phyloP scores from a whole-genome alignment of 2,888 invertebrate species.

The Coecobrya sp. region DNA sequence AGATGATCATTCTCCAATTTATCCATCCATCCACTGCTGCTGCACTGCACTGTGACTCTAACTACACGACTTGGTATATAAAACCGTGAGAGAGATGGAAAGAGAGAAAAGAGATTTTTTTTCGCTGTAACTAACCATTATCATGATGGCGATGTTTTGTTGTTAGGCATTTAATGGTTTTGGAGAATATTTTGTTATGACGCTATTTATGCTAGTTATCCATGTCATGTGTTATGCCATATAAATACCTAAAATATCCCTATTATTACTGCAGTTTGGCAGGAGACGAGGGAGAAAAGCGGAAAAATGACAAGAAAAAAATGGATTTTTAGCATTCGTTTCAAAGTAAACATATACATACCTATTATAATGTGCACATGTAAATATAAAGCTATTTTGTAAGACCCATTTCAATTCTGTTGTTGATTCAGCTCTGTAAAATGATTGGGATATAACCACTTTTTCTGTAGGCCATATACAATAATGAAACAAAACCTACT shows the following conservation, averaged over 20 bases:
- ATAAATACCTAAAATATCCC: background rate
- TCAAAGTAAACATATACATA: no score
- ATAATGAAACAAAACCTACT: background rate
- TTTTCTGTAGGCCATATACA: background rate
- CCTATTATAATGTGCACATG: no score
- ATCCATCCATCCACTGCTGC: background rate
- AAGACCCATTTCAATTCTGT: background rate
- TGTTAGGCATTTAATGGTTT: no score
- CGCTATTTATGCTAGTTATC: no score
- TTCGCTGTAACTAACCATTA: background rate
- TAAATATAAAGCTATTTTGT: no score
- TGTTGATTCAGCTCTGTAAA: background rate
- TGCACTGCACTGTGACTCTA: background rate
- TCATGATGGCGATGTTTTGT: no score
- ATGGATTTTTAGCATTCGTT: no score
- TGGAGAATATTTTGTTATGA: no score
- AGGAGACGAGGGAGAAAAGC: background rate
- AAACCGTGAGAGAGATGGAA: background rate
- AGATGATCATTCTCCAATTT: conserved; percentile 3
- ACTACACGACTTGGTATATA: background rate
- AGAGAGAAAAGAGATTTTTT: background rate
- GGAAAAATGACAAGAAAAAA: background rate
- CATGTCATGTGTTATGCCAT: background rate
- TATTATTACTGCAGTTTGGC: background rate
- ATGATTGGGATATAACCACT: no score